Evolutionary conservation across 2,888 invertebrate species (phyloP).

Genomic region (Cerceris ruficornis): DNA sequence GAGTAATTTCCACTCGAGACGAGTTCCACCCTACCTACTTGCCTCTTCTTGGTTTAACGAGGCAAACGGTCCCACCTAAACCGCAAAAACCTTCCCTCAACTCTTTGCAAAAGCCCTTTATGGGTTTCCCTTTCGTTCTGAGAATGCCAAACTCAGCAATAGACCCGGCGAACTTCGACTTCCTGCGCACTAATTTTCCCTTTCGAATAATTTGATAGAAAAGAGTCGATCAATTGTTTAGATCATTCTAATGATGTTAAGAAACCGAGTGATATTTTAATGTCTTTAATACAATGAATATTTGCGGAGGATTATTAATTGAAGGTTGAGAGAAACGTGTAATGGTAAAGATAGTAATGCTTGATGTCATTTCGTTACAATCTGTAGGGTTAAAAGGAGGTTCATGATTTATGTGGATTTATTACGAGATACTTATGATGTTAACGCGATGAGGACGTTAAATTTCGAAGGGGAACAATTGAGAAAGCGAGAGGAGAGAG

Average conservation of each 20-base stretch:
- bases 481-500: too few relatives aligned
- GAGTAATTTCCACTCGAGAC: slow-evolving; percentile 64
- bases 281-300: too few relatives aligned
- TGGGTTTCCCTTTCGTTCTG: slow-evolving; percentile 22
- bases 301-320: too few relatives aligned
- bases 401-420: too few relatives aligned
- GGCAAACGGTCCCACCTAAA: slow-evolving; percentile 46
- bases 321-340: too few relatives aligned
- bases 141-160: slow-evolving; percentile 23
- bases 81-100: slow-evolving; percentile 46
- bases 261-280: too few relatives aligned
- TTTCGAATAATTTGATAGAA: not conserved
- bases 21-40: slow-evolving; percentile 48
- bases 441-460: too few relatives aligned
- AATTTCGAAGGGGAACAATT: too few relatives aligned
- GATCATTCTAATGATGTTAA: not conserved
- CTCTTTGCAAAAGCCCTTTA: slow-evolving; percentile 37
- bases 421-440: too few relatives aligned
- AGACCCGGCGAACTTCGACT: slow-evolving; percentile 2
- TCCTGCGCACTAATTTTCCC: slow-evolving; percentile 4
- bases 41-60: slow-evolving; percentile 51
- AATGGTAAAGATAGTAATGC: too few relatives aligned
- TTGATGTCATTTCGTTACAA: too few relatives aligned
- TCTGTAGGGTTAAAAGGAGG: too few relatives aligned
- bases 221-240: not conserved